Conservation (phyloP, 2,113 vertebrate species). For the Chaetodon trifascialis region DNA sequence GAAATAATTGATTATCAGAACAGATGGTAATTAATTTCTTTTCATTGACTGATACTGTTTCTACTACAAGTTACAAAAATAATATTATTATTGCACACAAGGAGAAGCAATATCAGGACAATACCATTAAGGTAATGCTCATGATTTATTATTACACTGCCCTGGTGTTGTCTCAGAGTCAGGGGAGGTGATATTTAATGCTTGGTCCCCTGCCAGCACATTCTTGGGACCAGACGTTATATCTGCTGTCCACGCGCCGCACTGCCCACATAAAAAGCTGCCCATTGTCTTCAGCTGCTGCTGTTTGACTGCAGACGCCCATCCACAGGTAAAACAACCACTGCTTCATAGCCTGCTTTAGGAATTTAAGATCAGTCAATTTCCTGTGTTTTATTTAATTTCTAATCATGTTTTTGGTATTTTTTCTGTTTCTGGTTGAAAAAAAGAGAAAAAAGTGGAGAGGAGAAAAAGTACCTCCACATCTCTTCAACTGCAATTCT, state of each 20-base stretch:
- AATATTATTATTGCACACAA: background rate
- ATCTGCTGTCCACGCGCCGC: conserved; percentile 72
- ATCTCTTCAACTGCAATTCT: background rate
- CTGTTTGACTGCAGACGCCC: conserved; percentile 51
- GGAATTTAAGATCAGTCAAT: background rate
- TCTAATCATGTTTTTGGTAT: background rate
- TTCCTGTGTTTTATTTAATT: background rate
- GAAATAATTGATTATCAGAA: no score
- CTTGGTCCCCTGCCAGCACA: conserved; percentile 74
- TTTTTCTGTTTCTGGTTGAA: background rate
- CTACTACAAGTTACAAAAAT: background rate
- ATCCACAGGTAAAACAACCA: conserved; percentile 63
- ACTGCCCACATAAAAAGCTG: conserved; percentile 72
- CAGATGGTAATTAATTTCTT: no score
- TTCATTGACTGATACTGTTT: background rate
- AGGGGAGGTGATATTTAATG: conserved; percentile 71
- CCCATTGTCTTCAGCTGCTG: conserved; percentile 69
- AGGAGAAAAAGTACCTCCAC: background rate
- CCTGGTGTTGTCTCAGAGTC: conserved; percentile 44
- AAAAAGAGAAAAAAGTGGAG: background rate
- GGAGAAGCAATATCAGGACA: conserved; percentile 12
- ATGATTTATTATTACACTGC: conserved; percentile 65
- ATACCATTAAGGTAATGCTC: conserved; percentile 43
- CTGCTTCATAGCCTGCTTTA: background rate
- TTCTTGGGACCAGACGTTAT: conserved; percentile 80